Evolutionary conservation across 2,888 invertebrate species (phyloP).

Genomic region (Gasteruption jaculator): DNA sequence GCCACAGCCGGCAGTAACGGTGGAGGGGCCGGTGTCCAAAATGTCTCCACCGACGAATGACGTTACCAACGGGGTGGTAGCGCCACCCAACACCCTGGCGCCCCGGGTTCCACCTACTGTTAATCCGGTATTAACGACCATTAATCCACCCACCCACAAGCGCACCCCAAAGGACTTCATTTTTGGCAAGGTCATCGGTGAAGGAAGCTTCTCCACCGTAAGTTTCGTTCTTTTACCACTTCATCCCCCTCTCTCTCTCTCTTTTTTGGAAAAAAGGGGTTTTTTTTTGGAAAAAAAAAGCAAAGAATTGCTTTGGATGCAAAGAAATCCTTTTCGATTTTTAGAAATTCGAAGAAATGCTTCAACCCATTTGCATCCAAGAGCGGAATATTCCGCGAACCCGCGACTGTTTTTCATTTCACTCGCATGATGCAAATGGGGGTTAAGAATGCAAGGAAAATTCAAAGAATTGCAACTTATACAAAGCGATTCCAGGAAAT

Average conservation of each 20-base stretch:
- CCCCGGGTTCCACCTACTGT: slow-evolving; percentile 53
- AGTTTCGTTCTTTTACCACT: slow-evolving; percentile 32
- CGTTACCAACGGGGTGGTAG: slow-evolving; percentile 55
- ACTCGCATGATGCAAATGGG: too few species aligned
- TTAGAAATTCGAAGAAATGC: too few species aligned
- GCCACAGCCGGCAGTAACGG: slow-evolving; percentile 50
- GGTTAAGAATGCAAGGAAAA: too few species aligned
- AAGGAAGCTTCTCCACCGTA: slow-evolving; percentile 94
- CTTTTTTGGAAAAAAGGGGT: neutral
- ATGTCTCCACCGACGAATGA: slow-evolving; percentile 56
- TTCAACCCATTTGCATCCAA: too few species aligned
- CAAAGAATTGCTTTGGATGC: too few species aligned
- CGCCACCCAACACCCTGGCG: slow-evolving; percentile 56
- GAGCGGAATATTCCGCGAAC: too few species aligned
- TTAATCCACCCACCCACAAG: slow-evolving; percentile 56
- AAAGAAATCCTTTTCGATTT: too few species aligned
- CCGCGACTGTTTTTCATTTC: too few species aligned
- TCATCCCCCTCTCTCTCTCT: neutral
- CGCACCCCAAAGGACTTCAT: slow-evolving; percentile 83
- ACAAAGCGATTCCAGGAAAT: too few species aligned
- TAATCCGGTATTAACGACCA: slow-evolving; percentile 48
- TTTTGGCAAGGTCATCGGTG: slow-evolving; percentile 93
- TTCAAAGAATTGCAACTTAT: too few species aligned
- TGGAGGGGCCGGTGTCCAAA: slow-evolving; percentile 49
- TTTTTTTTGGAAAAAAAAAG: too few species aligned